Evolutionary conservation across 2,888 invertebrate species (phyloP), one percentile per base, ranked within the genome.

Genomic region (Catonia carolina): DNA sequence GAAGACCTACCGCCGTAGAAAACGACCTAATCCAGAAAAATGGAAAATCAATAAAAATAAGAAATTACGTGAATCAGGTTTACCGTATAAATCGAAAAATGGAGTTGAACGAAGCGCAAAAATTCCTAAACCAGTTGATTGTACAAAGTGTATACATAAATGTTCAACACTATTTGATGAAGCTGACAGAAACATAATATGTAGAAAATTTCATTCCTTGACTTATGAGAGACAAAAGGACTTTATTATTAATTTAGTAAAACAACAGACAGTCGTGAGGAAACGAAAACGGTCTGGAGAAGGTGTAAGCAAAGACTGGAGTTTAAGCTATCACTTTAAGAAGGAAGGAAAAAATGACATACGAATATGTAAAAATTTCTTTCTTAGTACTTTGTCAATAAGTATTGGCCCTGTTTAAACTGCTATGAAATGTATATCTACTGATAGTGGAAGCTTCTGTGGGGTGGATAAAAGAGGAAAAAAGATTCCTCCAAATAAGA

Each of bases 401-500:
- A 42, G 53, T 53, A 53, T 42, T 53, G 53, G 53, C 17, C 48
- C 27, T n/a, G n/a, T 27, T 23, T 42, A 53, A 42, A 42, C 41
- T 5, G 53, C 42, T 7, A 42, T 53, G 22, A 27, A 41, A 12
- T 23, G 31, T 22, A 42, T 27, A 22, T 53, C 41, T 15, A 17
- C 22, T n/a, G n/a, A n/a, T 8, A 42, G 8, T 27, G 53, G 53
- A 6, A 53, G 14, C 12, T 53, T 31, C 17, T 27, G 12, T 41
- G 41, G 27, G 12, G 27, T 14, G 22, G 53, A 53, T 27, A 23
- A 37, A n/a, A 53, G 53, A 23, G 53, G 42, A n/a, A n/a, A n/a
- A n/a, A n/a, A n/a, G n/a, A n/a, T 31, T 7, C 42, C 53, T 23
- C 53, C 53, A 53, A 53, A 53, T 23, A 53, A 53, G 22, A 53